Evolutionary conservation across 2,888 invertebrate genomes (phyloP).

Genomic region (Encarsia formosa): DNA sequence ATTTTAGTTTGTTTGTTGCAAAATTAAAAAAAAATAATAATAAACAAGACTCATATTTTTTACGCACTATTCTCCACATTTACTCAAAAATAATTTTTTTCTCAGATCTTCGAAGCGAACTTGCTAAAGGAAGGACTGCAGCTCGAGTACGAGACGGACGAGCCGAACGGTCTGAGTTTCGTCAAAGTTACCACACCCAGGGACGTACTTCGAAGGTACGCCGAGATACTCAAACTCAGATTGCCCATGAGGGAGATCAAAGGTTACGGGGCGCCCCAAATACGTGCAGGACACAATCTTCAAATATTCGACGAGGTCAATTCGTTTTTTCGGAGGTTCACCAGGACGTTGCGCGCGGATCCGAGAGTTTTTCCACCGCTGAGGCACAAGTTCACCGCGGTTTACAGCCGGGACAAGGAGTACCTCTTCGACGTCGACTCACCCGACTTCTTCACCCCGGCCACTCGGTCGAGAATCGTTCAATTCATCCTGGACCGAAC

Average conservation of each 20-base stretch:
- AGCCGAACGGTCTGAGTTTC: conserved; percentile 68
- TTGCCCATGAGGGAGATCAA: conserved; percentile 91
- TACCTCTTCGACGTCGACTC: conserved; percentile 85
- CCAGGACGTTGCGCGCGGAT: conserved; percentile 65
- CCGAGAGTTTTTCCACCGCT: conserved; percentile 69
- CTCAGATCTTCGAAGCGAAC: conserved; percentile 65
- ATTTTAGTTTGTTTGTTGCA: too few species aligned
- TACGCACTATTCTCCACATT: too few species aligned
- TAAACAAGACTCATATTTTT: too few species aligned
- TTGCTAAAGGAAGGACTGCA: conserved; percentile 70
- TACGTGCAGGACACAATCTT: conserved; percentile 12
- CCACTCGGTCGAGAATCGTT: conserved; percentile 81
- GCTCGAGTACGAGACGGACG: conserved; percentile 66
- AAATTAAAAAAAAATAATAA: too few species aligned
- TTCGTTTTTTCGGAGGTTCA: conserved; percentile 57
- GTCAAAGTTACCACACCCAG: conserved; percentile 85
- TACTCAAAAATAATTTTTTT: too few species aligned
- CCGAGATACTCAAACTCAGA: conserved; percentile 85
- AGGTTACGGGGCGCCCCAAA: conserved; percentile 43
- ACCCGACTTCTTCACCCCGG: conserved; percentile 80
- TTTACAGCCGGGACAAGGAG: conserved; percentile 86
- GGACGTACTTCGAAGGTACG: conserved; percentile 78
- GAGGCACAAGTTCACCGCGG: conserved; percentile 77
- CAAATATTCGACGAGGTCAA: conserved; percentile 53
- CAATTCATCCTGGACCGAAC: conserved; percentile 89